Evolutionary conservation across 1,140 invertebrate species (phyloP), one percentile per base, ranked within the genome.

Genomic region (Lucilia cuprina): DNA sequence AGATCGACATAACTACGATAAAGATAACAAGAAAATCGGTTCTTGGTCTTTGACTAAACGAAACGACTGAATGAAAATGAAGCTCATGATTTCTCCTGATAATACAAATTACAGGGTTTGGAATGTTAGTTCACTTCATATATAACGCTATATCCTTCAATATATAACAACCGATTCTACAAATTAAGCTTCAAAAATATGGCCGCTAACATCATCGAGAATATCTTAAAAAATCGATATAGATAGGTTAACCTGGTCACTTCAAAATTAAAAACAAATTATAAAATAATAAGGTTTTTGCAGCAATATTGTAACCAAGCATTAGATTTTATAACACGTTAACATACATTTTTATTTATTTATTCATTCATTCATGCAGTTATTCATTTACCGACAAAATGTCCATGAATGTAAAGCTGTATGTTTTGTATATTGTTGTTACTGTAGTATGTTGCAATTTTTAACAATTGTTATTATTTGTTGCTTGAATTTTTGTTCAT

Each of bases 261-360:
- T n/a, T 21, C 25, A 60, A n/a, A 17, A 70, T 49, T 30, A 30
- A 30, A 41, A 8, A n/a, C 19, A 25, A 70, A 70, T 70, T 70
- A 70, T 70, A 70, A 70, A 70, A 70, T 70, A 70, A 70, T 70
- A 70, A 70, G 19, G 8, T 21, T 21, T 25, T 21, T 10, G 21
- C 21, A 21, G 60, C 1, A 10, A 9, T 70, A 25, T 70, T 70
- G 65, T 70, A 70, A 21, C 21, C 55, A 60, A 7, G 55, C 55
- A 70, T 70, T 70, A 70, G 21, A 21, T 70, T 70, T 70, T 21
- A 70, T 70, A 70, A 70, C 65, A 70, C 65, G n/a, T 70, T 70
- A 70, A 70, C 65, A 21, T 70, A 70, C 19, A 70, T 70, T 65
- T 30, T 21, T 19, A 70, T 70, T 9, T 21, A 21, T 70, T 21